Conservation (phyloP, 2,888 invertebrate species). For the Agrypnus murinus region DNA sequence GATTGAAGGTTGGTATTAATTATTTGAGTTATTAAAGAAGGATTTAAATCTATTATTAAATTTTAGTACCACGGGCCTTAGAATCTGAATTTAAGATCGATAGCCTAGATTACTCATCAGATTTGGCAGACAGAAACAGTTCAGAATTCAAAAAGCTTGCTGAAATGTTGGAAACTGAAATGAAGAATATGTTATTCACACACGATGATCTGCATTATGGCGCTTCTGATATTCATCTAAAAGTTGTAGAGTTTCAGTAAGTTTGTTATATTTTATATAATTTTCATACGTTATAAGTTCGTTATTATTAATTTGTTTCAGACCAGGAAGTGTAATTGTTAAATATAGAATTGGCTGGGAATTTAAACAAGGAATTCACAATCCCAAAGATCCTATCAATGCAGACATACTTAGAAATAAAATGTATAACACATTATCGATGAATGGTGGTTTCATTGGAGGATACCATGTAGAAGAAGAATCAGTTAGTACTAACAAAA, state of each 20-base stretch:
- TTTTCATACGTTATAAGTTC: constrained; percentile 4
- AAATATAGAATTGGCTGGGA: constrained; percentile 81
- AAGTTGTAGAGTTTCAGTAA: constrained; percentile 79
- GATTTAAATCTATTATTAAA: neutral
- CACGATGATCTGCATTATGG: constrained; percentile 73
- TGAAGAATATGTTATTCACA: constrained; percentile 76
- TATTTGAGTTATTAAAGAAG: too few species aligned
- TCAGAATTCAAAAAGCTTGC: constrained; percentile 78
- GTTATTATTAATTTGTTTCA: constrained; percentile 68
- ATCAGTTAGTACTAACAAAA: constrained; percentile 74
- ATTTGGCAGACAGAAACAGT: constrained; percentile 77
- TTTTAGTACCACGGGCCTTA: constrained; percentile 79
- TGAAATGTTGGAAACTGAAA: constrained; percentile 74
- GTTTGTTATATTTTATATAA: constrained; percentile 53
- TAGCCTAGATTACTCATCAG: constrained; percentile 77
- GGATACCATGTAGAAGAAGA: constrained; percentile 70
- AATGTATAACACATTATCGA: constrained; percentile 72
- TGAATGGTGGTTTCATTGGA: constrained; percentile 72
- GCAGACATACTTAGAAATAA: constrained; percentile 70
- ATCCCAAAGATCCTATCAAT: constrained; percentile 73
- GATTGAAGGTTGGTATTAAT: constrained; percentile 73
- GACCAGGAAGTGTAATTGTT: constrained; percentile 79
- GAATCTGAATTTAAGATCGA: constrained; percentile 81
- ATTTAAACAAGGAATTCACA: constrained; percentile 72
- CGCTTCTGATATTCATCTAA: constrained; percentile 75